Conservation (phyloP, 2,113 vertebrate genomes). For the Eulemur rufifrons region DNA sequence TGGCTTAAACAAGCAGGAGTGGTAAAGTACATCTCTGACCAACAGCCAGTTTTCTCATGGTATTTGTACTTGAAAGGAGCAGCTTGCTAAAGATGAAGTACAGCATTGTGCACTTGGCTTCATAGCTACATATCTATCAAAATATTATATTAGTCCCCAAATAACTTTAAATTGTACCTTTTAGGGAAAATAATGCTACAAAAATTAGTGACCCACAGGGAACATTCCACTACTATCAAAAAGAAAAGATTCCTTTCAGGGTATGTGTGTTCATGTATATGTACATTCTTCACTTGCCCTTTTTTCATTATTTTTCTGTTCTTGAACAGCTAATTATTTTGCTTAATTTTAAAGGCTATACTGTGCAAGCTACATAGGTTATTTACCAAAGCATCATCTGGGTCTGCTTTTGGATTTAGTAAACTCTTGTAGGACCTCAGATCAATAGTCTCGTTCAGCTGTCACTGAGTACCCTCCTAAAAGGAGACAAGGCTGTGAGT, state of each 20-base stretch:
- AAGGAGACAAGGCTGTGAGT: neutral
- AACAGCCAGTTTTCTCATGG: neutral
- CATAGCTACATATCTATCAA: neutral
- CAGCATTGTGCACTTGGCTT: neutral
- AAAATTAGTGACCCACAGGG: neutral
- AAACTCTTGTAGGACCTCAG: neutral
- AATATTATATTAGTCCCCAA: neutral
- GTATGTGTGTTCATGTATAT: neutral
- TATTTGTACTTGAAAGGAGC: neutral
- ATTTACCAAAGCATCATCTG: neutral
- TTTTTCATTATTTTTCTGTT: neutral
- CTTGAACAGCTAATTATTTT: neutral
- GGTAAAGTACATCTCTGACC: neutral
- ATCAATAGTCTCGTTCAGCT: neutral
- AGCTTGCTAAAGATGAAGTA: neutral
- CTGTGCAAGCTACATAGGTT: neutral
- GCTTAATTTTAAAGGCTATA: neutral
- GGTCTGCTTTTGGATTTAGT: neutral
- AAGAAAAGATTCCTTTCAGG: neutral
- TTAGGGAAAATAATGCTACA: neutral
- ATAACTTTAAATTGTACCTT: neutral
- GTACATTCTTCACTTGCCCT: neutral
- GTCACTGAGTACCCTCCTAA: neutral
- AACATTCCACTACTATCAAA: constrained; percentile 28
- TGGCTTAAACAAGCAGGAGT: neutral